Conservation (phyloP, 1,140 invertebrate genomes). For the Kradibia gibbosae region DNA sequence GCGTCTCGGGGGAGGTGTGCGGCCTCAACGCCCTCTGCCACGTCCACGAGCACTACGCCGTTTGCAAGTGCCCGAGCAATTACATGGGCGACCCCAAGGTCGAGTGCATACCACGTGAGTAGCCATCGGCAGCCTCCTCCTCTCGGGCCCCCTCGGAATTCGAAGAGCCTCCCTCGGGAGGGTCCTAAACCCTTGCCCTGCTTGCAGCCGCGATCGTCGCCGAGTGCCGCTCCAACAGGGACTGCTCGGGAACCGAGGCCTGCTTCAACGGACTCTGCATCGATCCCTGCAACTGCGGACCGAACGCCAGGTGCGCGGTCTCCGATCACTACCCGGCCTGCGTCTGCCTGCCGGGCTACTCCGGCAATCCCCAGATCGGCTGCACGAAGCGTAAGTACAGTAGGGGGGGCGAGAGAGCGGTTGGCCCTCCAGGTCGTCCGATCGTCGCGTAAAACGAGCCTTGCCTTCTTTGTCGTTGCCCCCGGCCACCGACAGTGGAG, state of each 20-base stretch:
- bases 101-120: slow-evolving; percentile 85
- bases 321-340: slow-evolving; percentile 87
- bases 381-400: slow-evolving; percentile 79
- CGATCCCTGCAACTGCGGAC: slow-evolving; percentile 88
- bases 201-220: slow-evolving; percentile 71
- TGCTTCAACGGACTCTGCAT: slow-evolving; percentile 86
- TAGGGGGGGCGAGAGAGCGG: background rate
- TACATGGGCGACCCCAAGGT: slow-evolving; percentile 83
- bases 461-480: slow-evolving; percentile 59
- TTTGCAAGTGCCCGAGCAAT: slow-evolving; percentile 85
- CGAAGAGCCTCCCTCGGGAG: too few relatives aligned
- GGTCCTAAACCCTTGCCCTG: too few relatives aligned
- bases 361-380: slow-evolving; percentile 86
- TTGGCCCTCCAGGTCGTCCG: too few relatives aligned
- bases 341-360: slow-evolving; percentile 83
- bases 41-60: slow-evolving; percentile 80
- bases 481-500: slow-evolving; percentile 81
- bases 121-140: too few relatives aligned
- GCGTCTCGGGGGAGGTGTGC: slow-evolving; percentile 79
- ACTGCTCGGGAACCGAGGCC: slow-evolving; percentile 84
- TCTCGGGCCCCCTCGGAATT: too few relatives aligned
- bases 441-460: background rate
- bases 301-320: slow-evolving; percentile 85
- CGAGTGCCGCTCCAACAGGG: slow-evolving; percentile 84
- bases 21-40: slow-evolving; percentile 85